Percentiles rank a stretch among this genome's conserved stretches.
Evolutionary conservation across 2,113 vertebrate genomes (phyloP).

Genomic region (Nibea coibor): DNA sequence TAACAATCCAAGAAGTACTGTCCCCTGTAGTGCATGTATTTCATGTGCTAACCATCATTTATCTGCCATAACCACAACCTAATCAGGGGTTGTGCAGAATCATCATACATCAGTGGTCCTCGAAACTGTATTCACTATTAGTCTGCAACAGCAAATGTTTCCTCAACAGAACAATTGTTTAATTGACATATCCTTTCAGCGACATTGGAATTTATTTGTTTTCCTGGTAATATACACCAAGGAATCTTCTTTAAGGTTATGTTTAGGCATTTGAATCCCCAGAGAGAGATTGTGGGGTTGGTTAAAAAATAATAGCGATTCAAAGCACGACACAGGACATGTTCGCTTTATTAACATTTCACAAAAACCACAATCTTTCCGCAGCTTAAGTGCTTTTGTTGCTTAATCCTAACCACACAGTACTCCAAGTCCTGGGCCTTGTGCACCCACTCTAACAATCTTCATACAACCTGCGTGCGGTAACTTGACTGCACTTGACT

Average conservation of each 20-base stretch:
- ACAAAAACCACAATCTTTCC: neutral
- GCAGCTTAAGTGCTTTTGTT: neutral
- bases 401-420: neutral
- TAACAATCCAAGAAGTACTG: neutral
- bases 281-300: neutral
- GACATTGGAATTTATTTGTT: neutral
- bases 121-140: neutral
- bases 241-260: neutral
- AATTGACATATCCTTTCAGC: no score
- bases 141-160: no score
- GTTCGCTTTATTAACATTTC: neutral
- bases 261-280: neutral
- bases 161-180: no score
- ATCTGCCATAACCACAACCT: neutral
- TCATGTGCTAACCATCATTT: neutral
- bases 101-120: no score
- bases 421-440: neutral
- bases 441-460: neutral
- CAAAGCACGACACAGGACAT: neutral
- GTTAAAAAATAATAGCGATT: neutral
- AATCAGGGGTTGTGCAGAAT: neutral
- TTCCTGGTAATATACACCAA: neutral
- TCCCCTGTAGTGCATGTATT: neutral
- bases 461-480: neutral
- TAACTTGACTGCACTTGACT: neutral